Conservation (phyloP, 1,140 invertebrate species). For the Neuroterus valhalla region DNA sequence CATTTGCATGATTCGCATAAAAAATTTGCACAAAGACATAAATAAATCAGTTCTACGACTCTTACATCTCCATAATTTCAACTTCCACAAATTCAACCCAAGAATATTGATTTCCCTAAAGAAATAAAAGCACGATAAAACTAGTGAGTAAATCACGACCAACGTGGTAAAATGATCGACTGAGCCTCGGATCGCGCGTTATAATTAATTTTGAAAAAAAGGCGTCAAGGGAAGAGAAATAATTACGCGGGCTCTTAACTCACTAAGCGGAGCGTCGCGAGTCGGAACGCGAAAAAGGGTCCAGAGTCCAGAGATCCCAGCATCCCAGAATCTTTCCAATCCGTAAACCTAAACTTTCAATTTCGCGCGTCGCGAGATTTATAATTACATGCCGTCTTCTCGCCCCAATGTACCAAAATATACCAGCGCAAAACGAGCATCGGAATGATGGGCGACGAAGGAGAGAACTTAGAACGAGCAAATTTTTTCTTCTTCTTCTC, state of each 20-base stretch:
- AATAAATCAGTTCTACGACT: too few relatives aligned
- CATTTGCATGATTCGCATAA: too few relatives aligned
- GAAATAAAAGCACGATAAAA: not conserved
- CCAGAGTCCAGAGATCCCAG: not conserved
- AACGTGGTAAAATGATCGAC: constrained; percentile 11
- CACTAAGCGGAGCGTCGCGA: constrained; percentile 17
- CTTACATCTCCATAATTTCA: too few relatives aligned
- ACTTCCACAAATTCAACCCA: too few relatives aligned
- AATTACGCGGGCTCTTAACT: constrained; percentile 24
- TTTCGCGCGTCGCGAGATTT: constrained; percentile 1
- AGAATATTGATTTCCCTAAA: not conserved
- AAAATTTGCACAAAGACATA: too few relatives aligned
- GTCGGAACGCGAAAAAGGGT: not conserved
- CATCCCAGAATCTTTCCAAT: not conserved
- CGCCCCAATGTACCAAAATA: not conserved
- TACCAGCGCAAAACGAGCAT: not conserved
- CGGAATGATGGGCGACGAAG: constrained; percentile 2
- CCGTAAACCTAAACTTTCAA: constrained; percentile 3
- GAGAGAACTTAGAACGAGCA: not conserved
- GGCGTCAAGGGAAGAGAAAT: constrained; percentile 6
- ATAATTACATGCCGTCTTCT: constrained; percentile 1
- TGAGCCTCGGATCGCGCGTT: not conserved
- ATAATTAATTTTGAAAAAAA: constrained; percentile 2
- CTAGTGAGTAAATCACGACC: not conserved
- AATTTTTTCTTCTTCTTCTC: not conserved